Percentiles rank a stretch among this genome's conserved stretches.
Evolutionary conservation across 1,140 invertebrate species (phyloP).

Genomic region (Hycleus cichorii): DNA sequence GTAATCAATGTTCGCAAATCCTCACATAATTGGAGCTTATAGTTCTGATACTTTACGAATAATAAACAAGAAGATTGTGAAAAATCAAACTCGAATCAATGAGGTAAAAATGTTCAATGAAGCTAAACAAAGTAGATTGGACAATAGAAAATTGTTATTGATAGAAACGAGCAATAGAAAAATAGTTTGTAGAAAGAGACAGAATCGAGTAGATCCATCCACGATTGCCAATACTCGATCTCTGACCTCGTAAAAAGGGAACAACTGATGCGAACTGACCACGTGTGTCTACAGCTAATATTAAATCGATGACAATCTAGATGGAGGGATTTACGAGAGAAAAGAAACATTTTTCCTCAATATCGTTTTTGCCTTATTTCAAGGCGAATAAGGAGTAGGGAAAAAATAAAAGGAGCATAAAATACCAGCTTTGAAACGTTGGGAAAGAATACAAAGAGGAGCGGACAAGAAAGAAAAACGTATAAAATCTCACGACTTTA

Average conservation of each 20-base stretch:
- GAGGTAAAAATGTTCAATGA: slow-evolving; percentile 37
- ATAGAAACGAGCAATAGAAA: slow-evolving; percentile 14
- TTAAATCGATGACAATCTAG: slow-evolving; percentile 2
- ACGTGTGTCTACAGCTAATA: slow-evolving; percentile 22
- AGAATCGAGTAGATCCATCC: not conserved
- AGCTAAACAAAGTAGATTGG: slow-evolving; percentile 37
- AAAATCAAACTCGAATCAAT: slow-evolving; percentile 34
- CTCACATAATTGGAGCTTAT: too few relatives aligned
- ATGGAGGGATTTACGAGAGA: not conserved
- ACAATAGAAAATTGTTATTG: slow-evolving; percentile 30
- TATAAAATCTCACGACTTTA: slow-evolving; percentile 4
- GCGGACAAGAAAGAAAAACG: not conserved
- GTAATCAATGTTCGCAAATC: too few relatives aligned
- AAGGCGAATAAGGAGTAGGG: not conserved
- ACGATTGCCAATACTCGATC: slow-evolving; percentile 34
- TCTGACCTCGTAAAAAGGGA: slow-evolving; percentile 20
- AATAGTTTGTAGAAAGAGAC: too few relatives aligned
- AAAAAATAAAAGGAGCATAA: too few relatives aligned
- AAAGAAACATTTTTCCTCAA: not conserved
- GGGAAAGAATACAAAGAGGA: not conserved
- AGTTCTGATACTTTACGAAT: not conserved
- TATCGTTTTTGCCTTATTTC: not conserved
- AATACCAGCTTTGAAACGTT: too few relatives aligned
- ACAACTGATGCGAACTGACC: slow-evolving; percentile 36
- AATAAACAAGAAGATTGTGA: slow-evolving; percentile 35